Percentiles rank a stretch among this genome's conserved stretches.
Evolutionary conservation across 1,140 invertebrate genomes (phyloP).

Genomic region (Diprion similis): DNA sequence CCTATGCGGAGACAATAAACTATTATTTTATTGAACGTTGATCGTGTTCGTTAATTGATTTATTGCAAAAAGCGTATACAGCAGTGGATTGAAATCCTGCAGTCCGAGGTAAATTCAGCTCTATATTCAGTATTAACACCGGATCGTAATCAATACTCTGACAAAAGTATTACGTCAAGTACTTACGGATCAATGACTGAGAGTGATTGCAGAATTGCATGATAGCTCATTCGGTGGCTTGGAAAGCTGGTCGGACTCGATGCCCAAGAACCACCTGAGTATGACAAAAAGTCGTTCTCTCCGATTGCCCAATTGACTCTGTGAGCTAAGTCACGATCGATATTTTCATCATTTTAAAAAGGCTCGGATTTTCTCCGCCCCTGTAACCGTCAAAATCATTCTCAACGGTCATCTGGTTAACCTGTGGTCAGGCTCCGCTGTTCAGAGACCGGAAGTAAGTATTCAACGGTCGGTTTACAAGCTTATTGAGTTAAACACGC

Average conservation of each 20-base stretch:
- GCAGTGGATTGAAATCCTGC: too few species aligned
- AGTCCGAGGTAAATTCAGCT: background rate
- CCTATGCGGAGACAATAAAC: background rate
- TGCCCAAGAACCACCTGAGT: background rate
- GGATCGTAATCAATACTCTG: background rate
- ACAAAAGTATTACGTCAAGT: background rate
- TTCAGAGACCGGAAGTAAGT: too few species aligned
- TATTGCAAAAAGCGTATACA: background rate
- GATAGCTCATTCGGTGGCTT: background rate
- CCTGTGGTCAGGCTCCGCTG: background rate
- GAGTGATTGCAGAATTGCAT: background rate
- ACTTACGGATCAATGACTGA: background rate
- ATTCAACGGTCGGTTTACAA: too few species aligned
- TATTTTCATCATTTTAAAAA: too few species aligned
- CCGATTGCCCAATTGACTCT: background rate
- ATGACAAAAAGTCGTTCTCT: background rate
- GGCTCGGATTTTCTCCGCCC: background rate
- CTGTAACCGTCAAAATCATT: background rate
- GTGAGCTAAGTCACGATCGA: background rate
- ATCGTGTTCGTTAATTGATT: background rate
- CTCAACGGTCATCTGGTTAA: background rate
- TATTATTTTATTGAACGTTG: slow-evolving; percentile 3
- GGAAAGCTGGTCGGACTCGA: slow-evolving; percentile 3
- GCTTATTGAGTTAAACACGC: too few species aligned
- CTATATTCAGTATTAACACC: background rate